Percentiles rank a stretch among this genome's conserved stretches.
Evolutionary conservation across 2,797 vertebrate genomes (phyloP).

Genomic region (Loris lydekkerianus): DNA sequence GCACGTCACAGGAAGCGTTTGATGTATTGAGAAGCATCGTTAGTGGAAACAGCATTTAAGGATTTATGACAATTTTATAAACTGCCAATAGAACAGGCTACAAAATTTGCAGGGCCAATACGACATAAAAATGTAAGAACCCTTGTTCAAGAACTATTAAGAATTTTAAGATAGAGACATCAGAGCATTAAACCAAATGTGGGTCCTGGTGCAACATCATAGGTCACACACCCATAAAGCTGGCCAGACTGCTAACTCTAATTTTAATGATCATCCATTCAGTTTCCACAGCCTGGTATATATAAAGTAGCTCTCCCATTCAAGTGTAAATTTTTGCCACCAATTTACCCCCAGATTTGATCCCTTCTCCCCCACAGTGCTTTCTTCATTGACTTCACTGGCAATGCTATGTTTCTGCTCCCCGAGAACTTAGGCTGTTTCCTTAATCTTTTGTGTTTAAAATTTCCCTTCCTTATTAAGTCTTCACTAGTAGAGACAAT

Average conservation of each 20-base stretch:
- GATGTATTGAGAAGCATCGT: background rate
- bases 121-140: constrained; percentile 10
- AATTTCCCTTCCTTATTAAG: constrained; percentile 13
- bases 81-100: background rate
- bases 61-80: background rate
- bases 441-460: constrained; percentile 12
- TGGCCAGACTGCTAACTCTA: background rate
- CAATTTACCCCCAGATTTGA: background rate
- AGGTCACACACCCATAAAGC: background rate
- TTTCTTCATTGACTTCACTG: background rate
- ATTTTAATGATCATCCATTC: background rate
- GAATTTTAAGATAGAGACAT: background rate
- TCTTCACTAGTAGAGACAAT: background rate
- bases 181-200: background rate
- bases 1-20: background rate
- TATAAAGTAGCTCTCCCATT: background rate
- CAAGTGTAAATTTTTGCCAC: background rate
- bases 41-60: background rate
- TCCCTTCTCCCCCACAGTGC: background rate
- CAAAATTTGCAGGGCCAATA: background rate
- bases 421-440: background rate
- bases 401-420: background rate
- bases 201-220: too few relatives aligned
- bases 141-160: background rate
- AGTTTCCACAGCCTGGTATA: background rate